phyloP scores from a whole-genome alignment of 2,888 invertebrate genomes.

The Tachina fera region DNA sequence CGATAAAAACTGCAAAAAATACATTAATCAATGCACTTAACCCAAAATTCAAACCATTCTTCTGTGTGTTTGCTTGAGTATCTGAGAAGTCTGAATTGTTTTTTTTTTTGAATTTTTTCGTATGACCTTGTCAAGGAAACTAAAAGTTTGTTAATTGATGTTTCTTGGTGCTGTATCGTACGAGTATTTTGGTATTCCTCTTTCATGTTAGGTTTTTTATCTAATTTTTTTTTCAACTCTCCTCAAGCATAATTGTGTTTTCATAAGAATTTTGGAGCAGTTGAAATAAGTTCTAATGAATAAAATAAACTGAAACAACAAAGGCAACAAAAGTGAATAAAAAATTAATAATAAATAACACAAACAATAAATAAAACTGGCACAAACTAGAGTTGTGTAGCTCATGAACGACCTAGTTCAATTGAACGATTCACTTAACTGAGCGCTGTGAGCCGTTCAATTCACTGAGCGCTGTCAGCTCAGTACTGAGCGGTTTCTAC shows the following conservation, averaged over 20 bases:
- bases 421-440: too few species aligned
- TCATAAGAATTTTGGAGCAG: conserved; percentile 28
- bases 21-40: not conserved
- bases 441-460: too few species aligned
- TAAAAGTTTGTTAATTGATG: conserved; percentile 53
- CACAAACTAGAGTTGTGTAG: too few species aligned
- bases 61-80: not conserved
- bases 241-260: conserved; percentile 27
- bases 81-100: conserved; percentile 1
- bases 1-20: conserved; percentile 11
- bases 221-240: not conserved
- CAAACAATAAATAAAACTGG: conserved; percentile 26
- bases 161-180: conserved; percentile 23
- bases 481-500: too few species aligned
- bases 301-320: conserved; percentile 10
- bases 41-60: not conserved
- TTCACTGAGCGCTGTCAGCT: too few species aligned
- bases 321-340: not conserved
- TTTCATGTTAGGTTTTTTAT: conserved; percentile 42
- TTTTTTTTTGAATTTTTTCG: not conserved
- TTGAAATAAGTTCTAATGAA: conserved; percentile 58
- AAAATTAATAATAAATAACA: conserved; percentile 1
- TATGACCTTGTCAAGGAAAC: conserved; percentile 66
- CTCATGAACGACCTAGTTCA: too few species aligned
- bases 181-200: conserved; percentile 33